phyloP scores from a whole-genome alignment of 2,113 vertebrate genomes.

The Eidolon helvum region DNA sequence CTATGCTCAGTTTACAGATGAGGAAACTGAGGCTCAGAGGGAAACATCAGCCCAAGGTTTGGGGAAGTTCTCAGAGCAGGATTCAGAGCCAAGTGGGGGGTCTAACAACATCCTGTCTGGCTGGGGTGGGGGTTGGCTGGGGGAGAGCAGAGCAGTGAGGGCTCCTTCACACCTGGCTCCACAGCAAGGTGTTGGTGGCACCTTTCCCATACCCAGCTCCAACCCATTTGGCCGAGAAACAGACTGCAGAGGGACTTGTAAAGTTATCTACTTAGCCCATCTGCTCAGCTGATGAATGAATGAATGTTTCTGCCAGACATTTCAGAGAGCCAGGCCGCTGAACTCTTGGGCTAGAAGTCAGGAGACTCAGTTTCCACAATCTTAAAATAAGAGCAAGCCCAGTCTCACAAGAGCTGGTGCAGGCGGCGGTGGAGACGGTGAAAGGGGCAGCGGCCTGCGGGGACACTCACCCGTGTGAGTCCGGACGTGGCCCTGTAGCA shows the following conservation, averaged over 20 bases:
- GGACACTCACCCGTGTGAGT: slow-evolving; percentile 93
- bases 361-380: background rate
- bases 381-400: background rate
- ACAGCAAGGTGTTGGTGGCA: slow-evolving; percentile 8
- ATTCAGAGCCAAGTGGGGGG: background rate
- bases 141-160: background rate
- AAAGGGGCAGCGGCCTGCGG: background rate
- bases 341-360: background rate
- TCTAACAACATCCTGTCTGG: background rate
- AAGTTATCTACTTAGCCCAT: background rate
- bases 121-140: slow-evolving; percentile 53
- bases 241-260: background rate
- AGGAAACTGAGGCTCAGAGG: background rate
- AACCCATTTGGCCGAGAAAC: background rate
- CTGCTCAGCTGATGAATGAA: background rate
- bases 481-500: slow-evolving; percentile 96
- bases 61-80: background rate
- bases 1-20: background rate
- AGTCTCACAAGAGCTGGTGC: background rate
- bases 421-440: rapidly evolving
- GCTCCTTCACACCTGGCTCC: slow-evolving; percentile 22
- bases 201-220: slow-evolving; percentile 1
- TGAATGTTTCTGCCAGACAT: background rate
- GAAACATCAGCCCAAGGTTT: background rate
- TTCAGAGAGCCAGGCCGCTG: background rate